phyloP scores from a whole-genome alignment of 2,888 invertebrate species.

The Anagyrus pseudococci region DNA sequence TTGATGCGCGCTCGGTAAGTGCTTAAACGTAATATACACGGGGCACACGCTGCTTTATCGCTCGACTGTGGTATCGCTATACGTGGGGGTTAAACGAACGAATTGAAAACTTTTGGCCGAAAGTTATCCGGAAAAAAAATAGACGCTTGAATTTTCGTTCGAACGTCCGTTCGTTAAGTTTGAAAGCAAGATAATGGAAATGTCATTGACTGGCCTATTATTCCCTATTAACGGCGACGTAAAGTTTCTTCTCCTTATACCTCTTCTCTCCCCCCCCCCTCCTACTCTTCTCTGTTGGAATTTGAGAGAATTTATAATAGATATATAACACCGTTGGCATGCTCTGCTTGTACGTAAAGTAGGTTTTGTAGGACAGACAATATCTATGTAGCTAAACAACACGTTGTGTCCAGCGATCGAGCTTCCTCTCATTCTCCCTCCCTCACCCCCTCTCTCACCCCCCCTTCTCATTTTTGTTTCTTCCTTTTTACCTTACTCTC shows the following conservation, averaged over 20 bases:
- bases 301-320: conserved; percentile 34
- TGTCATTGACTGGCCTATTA: conserved; percentile 11
- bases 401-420: conserved; percentile 40
- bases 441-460: conserved; percentile 10
- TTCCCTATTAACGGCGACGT: too few relatives aligned
- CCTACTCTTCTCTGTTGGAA: conserved; percentile 34
- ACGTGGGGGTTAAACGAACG: too few relatives aligned
- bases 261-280: too few relatives aligned
- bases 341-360: conserved; percentile 44
- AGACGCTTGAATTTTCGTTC: too few relatives aligned
- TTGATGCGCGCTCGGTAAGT: too few relatives aligned
- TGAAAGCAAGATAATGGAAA: too few relatives aligned
- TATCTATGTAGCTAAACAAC: conserved; percentile 40
- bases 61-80: too few relatives aligned
- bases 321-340: conserved; percentile 42
- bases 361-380: conserved; percentile 43
- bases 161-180: too few relatives aligned
- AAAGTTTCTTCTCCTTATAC: conserved; percentile 21
- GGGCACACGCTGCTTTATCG: too few relatives aligned
- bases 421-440: conserved; percentile 26
- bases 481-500: conserved; percentile 13
- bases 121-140: too few relatives aligned
- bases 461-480: conserved; percentile 5
- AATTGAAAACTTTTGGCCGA: too few relatives aligned
- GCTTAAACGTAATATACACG: too few relatives aligned